Conservation (phyloP, 2,888 invertebrate species). For the Junonia oenone region DNA sequence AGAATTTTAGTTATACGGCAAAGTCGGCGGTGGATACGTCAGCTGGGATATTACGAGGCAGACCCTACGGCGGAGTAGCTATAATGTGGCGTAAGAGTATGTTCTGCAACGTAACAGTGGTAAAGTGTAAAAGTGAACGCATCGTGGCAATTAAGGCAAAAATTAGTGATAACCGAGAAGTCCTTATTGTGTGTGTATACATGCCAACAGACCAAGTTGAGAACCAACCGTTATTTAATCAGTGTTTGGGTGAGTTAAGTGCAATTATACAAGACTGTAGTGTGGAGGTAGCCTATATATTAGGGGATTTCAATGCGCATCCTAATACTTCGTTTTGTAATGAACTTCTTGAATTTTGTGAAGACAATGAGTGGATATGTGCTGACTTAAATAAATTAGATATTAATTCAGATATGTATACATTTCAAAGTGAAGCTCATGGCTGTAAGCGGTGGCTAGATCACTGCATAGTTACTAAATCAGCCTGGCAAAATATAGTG, state of each 20-base stretch:
- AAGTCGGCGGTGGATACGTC: slow-evolving; percentile 30
- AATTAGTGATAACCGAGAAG: background rate
- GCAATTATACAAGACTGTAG: slow-evolving; percentile 23
- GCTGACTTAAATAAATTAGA: slow-evolving; percentile 17
- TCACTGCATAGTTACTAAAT: slow-evolving; percentile 19
- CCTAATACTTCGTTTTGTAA: slow-evolving; percentile 8
- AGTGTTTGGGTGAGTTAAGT: no score
- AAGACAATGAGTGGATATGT: slow-evolving; percentile 21
- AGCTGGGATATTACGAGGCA: slow-evolving; percentile 12
- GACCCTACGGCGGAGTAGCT: slow-evolving; percentile 30
- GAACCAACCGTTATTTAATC: slow-evolving; percentile 24
- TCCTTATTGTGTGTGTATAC: slow-evolving; percentile 27
- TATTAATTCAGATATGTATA: slow-evolving; percentile 14
- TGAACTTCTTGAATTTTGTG: slow-evolving; percentile 16
- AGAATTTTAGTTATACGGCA: slow-evolving; percentile 24
- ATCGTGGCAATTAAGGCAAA: slow-evolving; percentile 27
- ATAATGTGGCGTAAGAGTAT: slow-evolving; percentile 27
- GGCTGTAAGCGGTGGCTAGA: slow-evolving; percentile 23
- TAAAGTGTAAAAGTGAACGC: slow-evolving; percentile 24
- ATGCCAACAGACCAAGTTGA: slow-evolving; percentile 27
- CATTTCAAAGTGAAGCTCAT: slow-evolving; percentile 21
- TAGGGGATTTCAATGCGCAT: slow-evolving; percentile 27
- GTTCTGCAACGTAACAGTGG: slow-evolving; percentile 16
- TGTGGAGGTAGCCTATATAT: slow-evolving; percentile 23
- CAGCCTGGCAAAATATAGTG: slow-evolving; percentile 8